Evolutionary conservation across 2,888 invertebrate species (phyloP).

Genomic region (Monochamus alternatus): DNA sequence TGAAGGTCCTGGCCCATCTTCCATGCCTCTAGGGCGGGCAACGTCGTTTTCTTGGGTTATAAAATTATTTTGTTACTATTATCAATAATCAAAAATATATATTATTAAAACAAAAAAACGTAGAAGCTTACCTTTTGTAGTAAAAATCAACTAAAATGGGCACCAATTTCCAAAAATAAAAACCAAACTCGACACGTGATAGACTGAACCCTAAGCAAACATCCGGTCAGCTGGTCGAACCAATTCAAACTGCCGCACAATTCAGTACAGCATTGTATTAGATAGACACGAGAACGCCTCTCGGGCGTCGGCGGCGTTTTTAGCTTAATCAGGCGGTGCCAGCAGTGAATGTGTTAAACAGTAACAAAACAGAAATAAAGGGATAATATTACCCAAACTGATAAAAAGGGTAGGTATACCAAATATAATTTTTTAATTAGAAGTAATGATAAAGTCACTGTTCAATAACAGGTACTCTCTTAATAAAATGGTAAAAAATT

Average conservation of each 20-base stretch:
- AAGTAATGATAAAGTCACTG: too few species aligned
- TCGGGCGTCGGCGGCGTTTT: background rate
- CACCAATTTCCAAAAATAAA: background rate
- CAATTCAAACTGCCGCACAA: background rate
- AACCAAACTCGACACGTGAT: background rate
- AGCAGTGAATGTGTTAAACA: background rate
- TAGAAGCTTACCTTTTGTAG: background rate
- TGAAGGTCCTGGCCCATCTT: background rate
- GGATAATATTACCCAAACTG: too few species aligned
- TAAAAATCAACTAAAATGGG: background rate
- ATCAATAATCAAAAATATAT: background rate
- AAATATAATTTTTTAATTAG: too few species aligned
- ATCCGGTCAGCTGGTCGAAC: background rate
- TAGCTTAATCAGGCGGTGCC: background rate
- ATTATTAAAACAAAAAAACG: background rate
- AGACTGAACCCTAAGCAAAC: background rate
- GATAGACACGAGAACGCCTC: background rate
- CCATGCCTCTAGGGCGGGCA: background rate
- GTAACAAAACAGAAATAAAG: too few species aligned
- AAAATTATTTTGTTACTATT: background rate
- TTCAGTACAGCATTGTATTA: background rate
- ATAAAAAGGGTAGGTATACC: too few species aligned
- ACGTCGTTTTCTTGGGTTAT: background rate
- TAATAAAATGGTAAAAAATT: too few species aligned
- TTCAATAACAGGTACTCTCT: too few species aligned